phyloP scores from a whole-genome alignment of 2,888 invertebrate genomes.

The Synanthedon myopaeformis region DNA sequence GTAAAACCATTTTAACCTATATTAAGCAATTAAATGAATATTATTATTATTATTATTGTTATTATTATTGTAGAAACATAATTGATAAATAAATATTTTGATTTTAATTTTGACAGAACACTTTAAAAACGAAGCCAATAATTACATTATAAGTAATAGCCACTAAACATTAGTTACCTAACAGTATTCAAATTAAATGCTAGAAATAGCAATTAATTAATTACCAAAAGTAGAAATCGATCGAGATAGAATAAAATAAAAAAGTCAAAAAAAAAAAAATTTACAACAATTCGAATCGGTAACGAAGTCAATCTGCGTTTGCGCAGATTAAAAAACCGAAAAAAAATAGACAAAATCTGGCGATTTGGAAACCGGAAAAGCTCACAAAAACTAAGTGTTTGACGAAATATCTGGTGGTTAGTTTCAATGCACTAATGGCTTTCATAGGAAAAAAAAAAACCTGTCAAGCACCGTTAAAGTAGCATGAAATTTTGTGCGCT shows the following conservation, averaged over 20 bases:
- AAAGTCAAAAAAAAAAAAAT: slow-evolving; percentile 6
- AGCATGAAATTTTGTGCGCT: slow-evolving; percentile 38
- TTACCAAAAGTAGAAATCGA: neutral
- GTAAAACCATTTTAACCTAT: too few relatives aligned
- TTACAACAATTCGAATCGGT: slow-evolving; percentile 9
- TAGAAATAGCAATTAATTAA: neutral
- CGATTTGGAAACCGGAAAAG: slow-evolving; percentile 12
- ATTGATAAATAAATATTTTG: too few relatives aligned
- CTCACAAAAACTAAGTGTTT: slow-evolving; percentile 24
- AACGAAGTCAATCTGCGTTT: slow-evolving; percentile 4
- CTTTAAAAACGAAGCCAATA: too few relatives aligned
- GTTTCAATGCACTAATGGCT: slow-evolving; percentile 59
- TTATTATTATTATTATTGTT: too few relatives aligned
- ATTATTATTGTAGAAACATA: too few relatives aligned
- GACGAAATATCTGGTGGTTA: slow-evolving; percentile 34
- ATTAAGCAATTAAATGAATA: too few relatives aligned
- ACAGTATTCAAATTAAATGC: neutral
- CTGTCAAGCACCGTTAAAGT: slow-evolving; percentile 45
- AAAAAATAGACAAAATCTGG: slow-evolving; percentile 3
- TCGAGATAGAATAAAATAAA: slow-evolving; percentile 8
- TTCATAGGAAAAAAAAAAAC: slow-evolving; percentile 29
- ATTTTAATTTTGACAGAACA: too few relatives aligned
- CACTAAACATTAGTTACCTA: neutral
- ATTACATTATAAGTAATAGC: too few relatives aligned
- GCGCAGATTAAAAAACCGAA: slow-evolving; percentile 6